These are phyloP conservation scores for Crossocerus cetratus DNA, from an alignment of 2,888 invertebrate species.

Conservation along the genomic window DNA sequence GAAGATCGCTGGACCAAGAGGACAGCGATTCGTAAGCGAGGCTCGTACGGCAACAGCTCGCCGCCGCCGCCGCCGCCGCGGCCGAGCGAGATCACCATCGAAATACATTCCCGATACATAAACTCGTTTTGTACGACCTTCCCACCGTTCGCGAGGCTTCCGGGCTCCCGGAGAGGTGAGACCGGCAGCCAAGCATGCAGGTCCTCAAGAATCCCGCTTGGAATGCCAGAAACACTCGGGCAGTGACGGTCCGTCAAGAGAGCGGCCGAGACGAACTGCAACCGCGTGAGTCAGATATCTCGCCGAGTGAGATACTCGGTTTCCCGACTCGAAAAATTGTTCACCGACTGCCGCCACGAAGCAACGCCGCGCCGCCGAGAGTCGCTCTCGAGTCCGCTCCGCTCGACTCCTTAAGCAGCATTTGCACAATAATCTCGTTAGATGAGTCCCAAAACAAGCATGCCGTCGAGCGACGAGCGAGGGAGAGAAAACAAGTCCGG, in stretches of 20 bases:
- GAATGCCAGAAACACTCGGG: constrained; percentile 48
- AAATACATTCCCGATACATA: constrained; percentile 33
- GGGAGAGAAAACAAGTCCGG: neutral
- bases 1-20: constrained; percentile 23
- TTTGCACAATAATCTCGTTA: no score
- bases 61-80: constrained; percentile 33
- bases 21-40: constrained; percentile 56
- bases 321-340: no score
- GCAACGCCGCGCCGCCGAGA: no score
- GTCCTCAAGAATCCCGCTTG: constrained; percentile 40
- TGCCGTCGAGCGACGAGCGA: constrained; percentile 19
- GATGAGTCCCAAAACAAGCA: neutral
- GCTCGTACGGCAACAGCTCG: constrained; percentile 49
- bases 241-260: constrained; percentile 33
- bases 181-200: no score
- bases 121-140: constrained; percentile 57
- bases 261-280: no score
- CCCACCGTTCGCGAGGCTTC: constrained; percentile 41
- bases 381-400: no score
- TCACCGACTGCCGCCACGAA: no score
- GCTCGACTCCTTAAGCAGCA: no score
- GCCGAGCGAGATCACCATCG: constrained; percentile 30
- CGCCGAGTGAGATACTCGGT: no score
- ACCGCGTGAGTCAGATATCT: no score
- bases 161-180: constrained; percentile 38